A percentile compares a stretch with the other conserved stretches of the same genome.
Conservation (phyloP, 2,888 invertebrate species). For the Amaurobius ferox region DNA sequence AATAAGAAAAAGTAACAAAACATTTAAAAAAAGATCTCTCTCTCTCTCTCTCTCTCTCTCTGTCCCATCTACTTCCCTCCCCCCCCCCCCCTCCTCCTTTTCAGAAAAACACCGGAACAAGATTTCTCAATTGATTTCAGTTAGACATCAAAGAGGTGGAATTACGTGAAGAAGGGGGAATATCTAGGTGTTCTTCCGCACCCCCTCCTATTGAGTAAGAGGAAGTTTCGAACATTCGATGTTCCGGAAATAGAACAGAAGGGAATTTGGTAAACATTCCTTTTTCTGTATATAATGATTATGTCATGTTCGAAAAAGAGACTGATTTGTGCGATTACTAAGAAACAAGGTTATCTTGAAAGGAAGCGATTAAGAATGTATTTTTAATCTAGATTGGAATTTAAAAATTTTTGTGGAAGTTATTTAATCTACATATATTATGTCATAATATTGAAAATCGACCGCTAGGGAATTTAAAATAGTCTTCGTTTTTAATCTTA, state of each 20-base stretch:
- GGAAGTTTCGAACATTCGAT: not conserved
- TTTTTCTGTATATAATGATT: too few relatives aligned
- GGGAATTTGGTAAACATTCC: not conserved
- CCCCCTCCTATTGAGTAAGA: not conserved
- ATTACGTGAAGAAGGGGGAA: slow-evolving; percentile 10
- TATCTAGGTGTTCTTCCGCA: not conserved
- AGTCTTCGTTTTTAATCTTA: too few relatives aligned
- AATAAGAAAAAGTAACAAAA: not conserved
- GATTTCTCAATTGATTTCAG: slow-evolving; percentile 58
- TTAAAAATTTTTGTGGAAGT: too few relatives aligned
- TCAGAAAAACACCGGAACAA: slow-evolving; percentile 35
- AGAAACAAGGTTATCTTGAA: too few relatives aligned
- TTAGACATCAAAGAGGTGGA: slow-evolving; percentile 60
- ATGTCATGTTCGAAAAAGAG: too few relatives aligned
- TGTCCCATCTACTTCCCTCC: not conserved
- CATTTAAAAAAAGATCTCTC: not conserved
- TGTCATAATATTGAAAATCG: too few relatives aligned
- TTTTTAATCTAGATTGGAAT: too few relatives aligned
- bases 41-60: not conserved
- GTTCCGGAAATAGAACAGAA: not conserved
- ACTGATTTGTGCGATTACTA: too few relatives aligned
- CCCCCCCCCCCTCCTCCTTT: not conserved
- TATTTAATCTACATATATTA: too few relatives aligned
- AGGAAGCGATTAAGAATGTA: too few relatives aligned
- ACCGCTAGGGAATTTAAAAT: too few relatives aligned